Evolutionary conservation across 2,888 invertebrate species (phyloP).

Genomic region (Phytoseiulus persimilis): DNA sequence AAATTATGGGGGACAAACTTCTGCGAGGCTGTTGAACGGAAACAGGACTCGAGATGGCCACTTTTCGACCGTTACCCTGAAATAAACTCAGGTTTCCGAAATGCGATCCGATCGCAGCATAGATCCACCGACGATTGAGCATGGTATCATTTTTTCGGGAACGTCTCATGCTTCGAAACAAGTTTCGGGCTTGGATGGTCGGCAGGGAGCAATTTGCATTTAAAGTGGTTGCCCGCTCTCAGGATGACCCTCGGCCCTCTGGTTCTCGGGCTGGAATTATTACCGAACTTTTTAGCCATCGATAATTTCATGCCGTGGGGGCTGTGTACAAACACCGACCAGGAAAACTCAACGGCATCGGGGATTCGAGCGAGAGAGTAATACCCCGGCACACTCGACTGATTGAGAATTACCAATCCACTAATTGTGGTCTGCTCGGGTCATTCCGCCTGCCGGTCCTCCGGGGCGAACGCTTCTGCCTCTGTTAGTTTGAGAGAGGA

Average conservation of each 20-base stretch:
- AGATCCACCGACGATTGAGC: background rate
- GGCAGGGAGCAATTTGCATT: background rate
- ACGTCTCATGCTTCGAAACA: background rate
- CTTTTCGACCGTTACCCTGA: too few relatives aligned
- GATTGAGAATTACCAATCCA: constrained; percentile 5
- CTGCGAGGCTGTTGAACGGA: too few relatives aligned
- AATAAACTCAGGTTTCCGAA: too few relatives aligned
- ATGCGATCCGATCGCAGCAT: too few relatives aligned
- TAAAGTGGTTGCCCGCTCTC: background rate
- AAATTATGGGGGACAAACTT: too few relatives aligned
- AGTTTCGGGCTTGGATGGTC: background rate
- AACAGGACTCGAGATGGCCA: too few relatives aligned
- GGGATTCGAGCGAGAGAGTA: background rate
- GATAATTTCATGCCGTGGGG: background rate
- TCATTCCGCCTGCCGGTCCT: background rate
- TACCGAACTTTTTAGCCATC: background rate
- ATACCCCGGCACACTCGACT: background rate
- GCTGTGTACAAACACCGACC: background rate
- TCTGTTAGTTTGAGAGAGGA: background rate
- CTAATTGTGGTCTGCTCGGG: background rate
- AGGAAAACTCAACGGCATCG: background rate
- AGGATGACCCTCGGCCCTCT: background rate
- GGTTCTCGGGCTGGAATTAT: background rate
- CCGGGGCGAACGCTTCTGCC: background rate
- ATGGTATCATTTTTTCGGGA: background rate